Evolutionary conservation across 2,113 vertebrate species (phyloP).

Genomic region (Origma solitaria): DNA sequence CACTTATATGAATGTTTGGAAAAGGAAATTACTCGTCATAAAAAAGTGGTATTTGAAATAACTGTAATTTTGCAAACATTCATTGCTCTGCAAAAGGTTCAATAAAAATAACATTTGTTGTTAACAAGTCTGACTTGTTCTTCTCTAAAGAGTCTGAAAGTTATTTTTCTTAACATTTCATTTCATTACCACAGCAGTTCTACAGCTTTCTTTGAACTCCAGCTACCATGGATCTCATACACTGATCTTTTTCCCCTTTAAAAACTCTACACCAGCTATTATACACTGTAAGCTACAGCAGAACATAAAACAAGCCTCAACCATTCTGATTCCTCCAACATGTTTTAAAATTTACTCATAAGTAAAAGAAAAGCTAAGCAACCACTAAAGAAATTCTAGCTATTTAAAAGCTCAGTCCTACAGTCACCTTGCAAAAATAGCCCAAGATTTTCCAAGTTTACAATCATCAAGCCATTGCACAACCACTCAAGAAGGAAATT

Average conservation of each 20-base stretch:
- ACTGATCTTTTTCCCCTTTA: neutral
- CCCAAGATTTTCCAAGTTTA: neutral
- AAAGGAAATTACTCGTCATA: conserved; percentile 40
- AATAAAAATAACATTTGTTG: conserved; percentile 30
- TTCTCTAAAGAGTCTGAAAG: neutral
- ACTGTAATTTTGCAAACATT: conserved; percentile 30
- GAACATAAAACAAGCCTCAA: neutral
- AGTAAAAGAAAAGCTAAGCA: neutral
- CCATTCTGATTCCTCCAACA: neutral
- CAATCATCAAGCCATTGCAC: neutral
- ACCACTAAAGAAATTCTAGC: neutral
- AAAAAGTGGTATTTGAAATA: conserved; percentile 12
- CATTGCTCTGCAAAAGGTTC: neutral
- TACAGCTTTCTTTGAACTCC: neutral
- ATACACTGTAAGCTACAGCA: neutral
- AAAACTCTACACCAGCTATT: neutral
- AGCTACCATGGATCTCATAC: neutral
- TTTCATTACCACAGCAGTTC: neutral
- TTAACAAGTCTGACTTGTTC: neutral
- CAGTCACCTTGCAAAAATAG: neutral
- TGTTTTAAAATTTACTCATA: neutral
- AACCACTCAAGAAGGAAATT: neutral
- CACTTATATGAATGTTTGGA: conserved; percentile 21
- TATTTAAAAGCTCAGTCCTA: neutral
- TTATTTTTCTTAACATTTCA: conserved; percentile 4